These are phyloP conservation scores for Smittia aterrima DNA, from an alignment of 2,888 invertebrate species.

Conservation along the genomic window DNA sequence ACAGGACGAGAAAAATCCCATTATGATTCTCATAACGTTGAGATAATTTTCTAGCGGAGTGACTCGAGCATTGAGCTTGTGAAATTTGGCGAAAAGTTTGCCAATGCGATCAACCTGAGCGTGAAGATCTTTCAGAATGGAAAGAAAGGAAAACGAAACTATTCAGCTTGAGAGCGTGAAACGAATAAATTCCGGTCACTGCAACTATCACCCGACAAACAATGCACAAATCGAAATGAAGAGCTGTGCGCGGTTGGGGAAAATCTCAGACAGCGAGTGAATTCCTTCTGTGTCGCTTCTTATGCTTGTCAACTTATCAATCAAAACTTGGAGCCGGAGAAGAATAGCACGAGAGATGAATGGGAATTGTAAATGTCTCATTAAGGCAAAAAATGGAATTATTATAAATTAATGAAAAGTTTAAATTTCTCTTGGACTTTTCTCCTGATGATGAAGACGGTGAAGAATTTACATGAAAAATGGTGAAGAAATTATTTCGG, in stretches of 20 bases:
- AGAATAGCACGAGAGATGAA: background rate
- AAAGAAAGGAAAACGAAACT: too few species aligned
- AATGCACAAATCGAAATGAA: background rate
- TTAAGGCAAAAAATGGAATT: background rate
- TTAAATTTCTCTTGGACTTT: background rate
- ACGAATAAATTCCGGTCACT: background rate
- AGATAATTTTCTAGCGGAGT: background rate
- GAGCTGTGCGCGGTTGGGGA: too few species aligned
- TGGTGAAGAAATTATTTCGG: too few species aligned
- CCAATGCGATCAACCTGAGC: too few species aligned
- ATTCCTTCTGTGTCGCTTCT: background rate
- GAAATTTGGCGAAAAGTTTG: too few species aligned
- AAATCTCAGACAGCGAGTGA: too few species aligned
- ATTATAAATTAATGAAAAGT: conserved; percentile 12
- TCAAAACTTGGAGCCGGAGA: background rate
- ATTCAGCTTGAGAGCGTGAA: too few species aligned
- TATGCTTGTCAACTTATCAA: conserved; percentile 13
- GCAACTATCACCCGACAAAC: background rate
- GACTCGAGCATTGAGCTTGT: background rate
- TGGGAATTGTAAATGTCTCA: conserved; percentile 16
- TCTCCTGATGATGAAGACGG: too few species aligned
- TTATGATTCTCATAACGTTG: background rate
- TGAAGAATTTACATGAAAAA: too few species aligned
- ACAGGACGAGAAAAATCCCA: background rate
- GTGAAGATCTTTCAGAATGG: too few species aligned